These are phyloP conservation scores for Platycheirus albimanus DNA, from an alignment of 2,888 invertebrate species.

Conservation along the genomic window DNA sequence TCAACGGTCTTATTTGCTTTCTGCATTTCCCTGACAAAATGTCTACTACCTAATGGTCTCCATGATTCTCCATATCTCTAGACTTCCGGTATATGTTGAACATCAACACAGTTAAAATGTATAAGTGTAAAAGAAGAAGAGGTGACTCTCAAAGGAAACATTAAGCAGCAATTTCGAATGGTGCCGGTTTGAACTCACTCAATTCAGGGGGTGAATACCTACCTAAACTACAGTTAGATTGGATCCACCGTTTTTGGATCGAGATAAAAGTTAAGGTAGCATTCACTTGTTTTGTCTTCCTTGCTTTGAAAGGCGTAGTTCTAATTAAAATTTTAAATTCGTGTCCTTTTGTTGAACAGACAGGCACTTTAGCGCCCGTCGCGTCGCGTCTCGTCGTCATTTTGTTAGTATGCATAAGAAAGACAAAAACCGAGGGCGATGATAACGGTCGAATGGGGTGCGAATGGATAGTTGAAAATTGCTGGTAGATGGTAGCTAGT, in stretches of 20 bases:
- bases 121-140: slow-evolving; percentile 4
- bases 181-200: background rate
- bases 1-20: slow-evolving; percentile 50
- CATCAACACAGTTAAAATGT: slow-evolving; percentile 13
- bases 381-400: too few relatives aligned
- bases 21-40: slow-evolving; percentile 45
- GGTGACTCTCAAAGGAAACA: slow-evolving; percentile 17
- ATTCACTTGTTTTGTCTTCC: background rate
- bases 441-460: slow-evolving; percentile 43
- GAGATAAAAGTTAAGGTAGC: background rate
- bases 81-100: slow-evolving; percentile 44
- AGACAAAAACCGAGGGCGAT: background rate
- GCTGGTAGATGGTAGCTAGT: slow-evolving; percentile 50
- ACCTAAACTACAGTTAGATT: background rate
- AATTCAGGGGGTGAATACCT: background rate
- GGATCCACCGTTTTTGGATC: slow-evolving; percentile 7
- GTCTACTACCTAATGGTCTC: slow-evolving; percentile 16
- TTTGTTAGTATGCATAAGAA: background rate
- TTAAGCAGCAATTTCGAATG: slow-evolving; percentile 1
- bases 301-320: slow-evolving; percentile 37
- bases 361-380: slow-evolving; percentile 54
- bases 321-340: slow-evolving; percentile 72
- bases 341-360: slow-evolving; percentile 53
- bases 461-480: slow-evolving; percentile 48
- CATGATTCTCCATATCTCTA: background rate